Evolutionary conservation across 2,888 invertebrate species (phyloP), one percentile per base, ranked within the genome.

Genomic region (Nowickia ferox): DNA sequence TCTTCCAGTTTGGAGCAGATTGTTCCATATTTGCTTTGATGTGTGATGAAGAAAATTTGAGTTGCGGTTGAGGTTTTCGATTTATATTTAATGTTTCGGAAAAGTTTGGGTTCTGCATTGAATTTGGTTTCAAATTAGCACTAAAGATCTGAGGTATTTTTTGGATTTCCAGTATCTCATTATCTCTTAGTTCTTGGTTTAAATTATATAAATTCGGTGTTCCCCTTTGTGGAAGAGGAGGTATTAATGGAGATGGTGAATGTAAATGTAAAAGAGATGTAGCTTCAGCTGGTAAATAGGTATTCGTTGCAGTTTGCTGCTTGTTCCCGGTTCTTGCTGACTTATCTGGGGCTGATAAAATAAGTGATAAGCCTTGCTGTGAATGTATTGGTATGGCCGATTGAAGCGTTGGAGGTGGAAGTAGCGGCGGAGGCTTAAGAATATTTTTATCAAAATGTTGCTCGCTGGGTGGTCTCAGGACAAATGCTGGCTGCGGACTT

Each of bases 101-200:
- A 42, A 17, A 13, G 53, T 69, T 68, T 40, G 40, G 9, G 4
- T 4, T 66, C 11, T 44, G 22, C 1, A n/a, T 1, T 22, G 69
- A 57, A 51, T 11, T 42, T 19, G 88, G 85, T 19, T 90, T 90
- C 0, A 91, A 72, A 65, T 90, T 90, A 0, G 91, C 90, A 40
- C 90, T 91, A 46, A 89, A 92, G 15, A 92, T 89, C 86, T 91
- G 90, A 0, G 92, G 92, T 8, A 91, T 90, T 57, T 84, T 87
- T 80, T 89, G 90, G 11, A 77, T 77, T 44, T 71, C 65, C 15
- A 65, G 48, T 30, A 93, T 92, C 88, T 93, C 90, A 80, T 91
- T 91, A 19, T 89, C 89, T 22, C 87, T 87, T 6, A 89, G 78
- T 3, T 89, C 87, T 13, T 79, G 72, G 15, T 87, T 87, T 8